Evolutionary conservation across 2,113 vertebrate species (phyloP).

Genomic region (Poeciliopsis prolifica): DNA sequence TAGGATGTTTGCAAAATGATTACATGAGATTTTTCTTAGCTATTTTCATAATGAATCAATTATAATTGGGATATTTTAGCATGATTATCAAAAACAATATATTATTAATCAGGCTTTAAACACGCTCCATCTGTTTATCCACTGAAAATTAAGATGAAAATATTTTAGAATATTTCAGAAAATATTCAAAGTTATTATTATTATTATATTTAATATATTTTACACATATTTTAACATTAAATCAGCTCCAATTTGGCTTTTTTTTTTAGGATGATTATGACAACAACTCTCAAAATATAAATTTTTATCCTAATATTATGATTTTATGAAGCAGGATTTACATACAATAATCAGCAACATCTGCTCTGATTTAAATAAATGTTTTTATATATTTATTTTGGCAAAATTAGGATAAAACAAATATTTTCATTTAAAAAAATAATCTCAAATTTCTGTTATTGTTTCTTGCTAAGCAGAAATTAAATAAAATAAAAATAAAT

Average conservation of each 20-base stretch:
- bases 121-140: too few species aligned
- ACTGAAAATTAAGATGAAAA: too few species aligned
- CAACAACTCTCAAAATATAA: background rate
- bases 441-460: background rate
- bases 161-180: too few species aligned
- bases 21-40: background rate
- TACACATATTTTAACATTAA: background rate
- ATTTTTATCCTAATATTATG: background rate
- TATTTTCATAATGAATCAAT: background rate
- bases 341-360: background rate
- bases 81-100: background rate
- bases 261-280: background rate
- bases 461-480: background rate
- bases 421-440: background rate
- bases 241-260: background rate
- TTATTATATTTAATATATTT: too few species aligned
- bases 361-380: too few species aligned
- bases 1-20: background rate
- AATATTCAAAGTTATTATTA: too few species aligned
- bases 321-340: background rate
- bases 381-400: background rate
- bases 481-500: background rate
- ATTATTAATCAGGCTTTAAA: too few species aligned
- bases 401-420: background rate
- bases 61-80: background rate